Conservation (phyloP, 2,797 vertebrate species). For the Poecilia gillii region DNA sequence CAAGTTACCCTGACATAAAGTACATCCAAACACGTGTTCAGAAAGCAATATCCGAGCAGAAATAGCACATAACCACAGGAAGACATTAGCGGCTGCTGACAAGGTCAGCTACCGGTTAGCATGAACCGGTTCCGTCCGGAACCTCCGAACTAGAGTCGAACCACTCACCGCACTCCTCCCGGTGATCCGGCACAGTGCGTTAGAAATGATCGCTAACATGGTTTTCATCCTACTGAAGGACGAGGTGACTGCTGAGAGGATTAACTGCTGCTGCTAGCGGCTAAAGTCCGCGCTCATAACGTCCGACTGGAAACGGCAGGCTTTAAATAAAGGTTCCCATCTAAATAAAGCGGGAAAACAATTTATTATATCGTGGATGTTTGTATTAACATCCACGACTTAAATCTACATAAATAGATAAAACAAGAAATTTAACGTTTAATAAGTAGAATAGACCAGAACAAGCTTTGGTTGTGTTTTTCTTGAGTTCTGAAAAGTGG, state of each 20-base stretch:
- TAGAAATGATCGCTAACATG: conserved; percentile 74
- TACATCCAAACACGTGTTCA: background rate
- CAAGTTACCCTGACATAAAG: background rate
- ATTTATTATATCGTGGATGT: background rate
- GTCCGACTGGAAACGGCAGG: conserved; percentile 23
- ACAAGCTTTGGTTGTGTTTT: background rate
- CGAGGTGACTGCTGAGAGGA: conserved; percentile 12
- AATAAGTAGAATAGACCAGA: background rate
- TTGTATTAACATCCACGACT: background rate
- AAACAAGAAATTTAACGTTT: background rate
- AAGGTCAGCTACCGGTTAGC: conserved; percentile 65
- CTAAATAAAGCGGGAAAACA: too few relatives aligned
- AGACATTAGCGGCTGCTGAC: conserved; percentile 24
- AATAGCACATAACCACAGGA: too few relatives aligned
- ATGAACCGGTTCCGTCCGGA: background rate
- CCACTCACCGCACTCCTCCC: conserved; percentile 74
- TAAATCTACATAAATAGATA: background rate
- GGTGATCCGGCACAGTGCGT: conserved; percentile 68
- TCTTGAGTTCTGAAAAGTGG: background rate
- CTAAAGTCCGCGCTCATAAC: background rate
- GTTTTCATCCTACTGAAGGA: conserved; percentile 61
- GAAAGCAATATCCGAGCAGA: background rate
- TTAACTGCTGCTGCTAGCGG: conserved; percentile 5
- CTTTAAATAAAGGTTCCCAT: background rate
- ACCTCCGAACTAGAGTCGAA: background rate